phyloP scores from a whole-genome alignment of 2,113 vertebrate species.

The Engraulis encrasicolus region DNA sequence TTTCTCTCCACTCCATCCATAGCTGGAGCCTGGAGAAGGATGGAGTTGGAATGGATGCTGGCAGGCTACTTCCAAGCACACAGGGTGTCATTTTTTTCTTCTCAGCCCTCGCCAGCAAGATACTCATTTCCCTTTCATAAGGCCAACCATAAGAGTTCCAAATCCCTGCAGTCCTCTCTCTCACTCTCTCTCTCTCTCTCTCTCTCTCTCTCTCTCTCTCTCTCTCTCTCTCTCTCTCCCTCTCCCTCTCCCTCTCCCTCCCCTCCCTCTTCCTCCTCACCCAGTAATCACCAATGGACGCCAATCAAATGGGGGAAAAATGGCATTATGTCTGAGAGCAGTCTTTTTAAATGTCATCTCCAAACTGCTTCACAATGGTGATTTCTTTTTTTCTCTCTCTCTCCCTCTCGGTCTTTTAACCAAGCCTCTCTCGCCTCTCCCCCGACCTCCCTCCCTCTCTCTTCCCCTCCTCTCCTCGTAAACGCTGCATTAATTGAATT shows the following conservation, averaged over 20 bases:
- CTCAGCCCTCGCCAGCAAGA: not conserved
- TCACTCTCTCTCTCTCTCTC: not conserved
- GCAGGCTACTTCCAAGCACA: not conserved
- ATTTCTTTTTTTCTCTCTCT: not conserved
- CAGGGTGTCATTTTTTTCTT: not conserved
- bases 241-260: not conserved
- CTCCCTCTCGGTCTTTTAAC: too few species aligned
- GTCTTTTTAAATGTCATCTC: conserved; percentile 19
- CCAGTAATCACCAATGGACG: not conserved
- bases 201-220: not conserved
- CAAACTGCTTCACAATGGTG: not conserved
- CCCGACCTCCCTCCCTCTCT: not conserved
- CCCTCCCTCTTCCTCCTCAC: not conserved
- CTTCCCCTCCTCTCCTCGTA: not conserved
- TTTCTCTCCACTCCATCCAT: too few species aligned
- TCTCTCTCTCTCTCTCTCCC: too few species aligned
- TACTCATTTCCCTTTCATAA: conserved; percentile 22
- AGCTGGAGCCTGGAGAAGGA: conserved; percentile 8
- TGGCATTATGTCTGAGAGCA: conserved; percentile 14
- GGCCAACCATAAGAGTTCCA: conserved; percentile 1
- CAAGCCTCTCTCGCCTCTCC: not conserved
- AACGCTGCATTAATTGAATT: conserved; percentile 18
- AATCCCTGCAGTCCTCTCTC: not conserved
- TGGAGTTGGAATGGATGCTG: not conserved
- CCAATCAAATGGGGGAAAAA: conserved; percentile 14